A percentile compares a stretch with the other conserved stretches of the same genome.
Evolutionary conservation across 2,888 invertebrate genomes (phyloP).

Genomic region (Drosophila dives): DNA sequence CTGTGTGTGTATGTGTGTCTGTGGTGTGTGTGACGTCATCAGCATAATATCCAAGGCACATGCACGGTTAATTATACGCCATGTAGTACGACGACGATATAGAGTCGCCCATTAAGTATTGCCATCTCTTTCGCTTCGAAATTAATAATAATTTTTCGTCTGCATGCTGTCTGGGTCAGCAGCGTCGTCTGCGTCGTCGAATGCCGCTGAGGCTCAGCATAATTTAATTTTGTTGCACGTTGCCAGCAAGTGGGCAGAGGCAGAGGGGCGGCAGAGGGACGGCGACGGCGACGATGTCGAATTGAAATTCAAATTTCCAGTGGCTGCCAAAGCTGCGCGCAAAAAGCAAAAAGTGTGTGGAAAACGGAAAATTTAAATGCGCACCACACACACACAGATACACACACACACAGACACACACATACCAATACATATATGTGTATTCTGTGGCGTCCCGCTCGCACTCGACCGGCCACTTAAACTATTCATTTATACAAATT

Average conservation of each 20-base stretch:
- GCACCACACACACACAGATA: slow-evolving; percentile 65
- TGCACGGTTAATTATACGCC: slow-evolving; percentile 81
- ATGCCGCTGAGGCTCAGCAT: slow-evolving; percentile 68
- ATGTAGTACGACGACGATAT: slow-evolving; percentile 63
- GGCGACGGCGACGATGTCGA: slow-evolving; percentile 37
- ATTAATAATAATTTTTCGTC: slow-evolving; percentile 80
- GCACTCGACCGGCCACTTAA: slow-evolving; percentile 78
- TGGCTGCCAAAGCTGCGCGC: slow-evolving; percentile 47
- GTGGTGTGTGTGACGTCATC: slow-evolving; percentile 66
- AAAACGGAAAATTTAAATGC: slow-evolving; percentile 81
- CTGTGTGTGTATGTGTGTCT: slow-evolving; percentile 58
- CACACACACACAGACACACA: slow-evolving; percentile 21
- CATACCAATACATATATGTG: slow-evolving; percentile 1
- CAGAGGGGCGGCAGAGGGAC: neutral
- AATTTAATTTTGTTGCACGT: slow-evolving; percentile 78
- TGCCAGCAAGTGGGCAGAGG: slow-evolving; percentile 23
- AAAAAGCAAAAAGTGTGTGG: slow-evolving; percentile 62
- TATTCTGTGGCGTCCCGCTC: slow-evolving; percentile 46
- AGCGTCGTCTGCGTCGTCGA: slow-evolving; percentile 31
- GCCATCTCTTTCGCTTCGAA: slow-evolving; percentile 56
- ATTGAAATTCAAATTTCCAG: slow-evolving; percentile 79
- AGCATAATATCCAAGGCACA: slow-evolving; percentile 74
- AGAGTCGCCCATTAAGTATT: slow-evolving; percentile 44
- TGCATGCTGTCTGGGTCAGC: slow-evolving; percentile 81
- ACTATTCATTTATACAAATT: slow-evolving; percentile 84